Conservation (phyloP, 2,888 invertebrate genomes). For the Yponomeuta sedellus region DNA sequence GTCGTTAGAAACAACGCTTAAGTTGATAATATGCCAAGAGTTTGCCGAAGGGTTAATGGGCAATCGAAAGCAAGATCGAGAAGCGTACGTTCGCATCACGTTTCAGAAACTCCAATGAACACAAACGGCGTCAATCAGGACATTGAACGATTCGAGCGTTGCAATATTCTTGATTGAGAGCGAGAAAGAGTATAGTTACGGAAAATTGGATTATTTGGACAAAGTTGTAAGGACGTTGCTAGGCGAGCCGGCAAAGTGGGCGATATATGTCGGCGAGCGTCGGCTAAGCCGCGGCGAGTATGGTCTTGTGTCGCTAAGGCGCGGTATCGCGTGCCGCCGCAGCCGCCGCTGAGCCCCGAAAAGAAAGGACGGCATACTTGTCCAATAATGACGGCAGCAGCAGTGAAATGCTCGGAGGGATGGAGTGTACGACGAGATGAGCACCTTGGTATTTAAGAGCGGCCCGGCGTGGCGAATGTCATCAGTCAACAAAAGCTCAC, state of each 20-base stretch:
- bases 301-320: conserved; percentile 39
- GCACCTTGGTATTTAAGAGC: conserved; percentile 73
- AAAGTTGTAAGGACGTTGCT: not conserved
- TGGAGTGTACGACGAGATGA: conserved; percentile 73
- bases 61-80: too few relatives aligned
- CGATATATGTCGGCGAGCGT: not conserved
- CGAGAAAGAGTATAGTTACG: not conserved
- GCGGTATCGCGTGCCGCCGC: conserved; percentile 56
- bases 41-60: not conserved
- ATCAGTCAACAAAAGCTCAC: conserved; percentile 70
- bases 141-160: not conserved
- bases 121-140: conserved; percentile 2
- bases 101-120: not conserved
- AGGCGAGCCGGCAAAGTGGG: not conserved
- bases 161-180: conserved; percentile 8
- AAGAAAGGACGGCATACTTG: conserved; percentile 70
- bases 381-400: conserved; percentile 73
- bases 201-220: conserved; percentile 8
- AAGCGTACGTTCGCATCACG: too few relatives aligned
- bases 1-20: not conserved
- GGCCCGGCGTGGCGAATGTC: conserved; percentile 67
- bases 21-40: not conserved
- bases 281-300: conserved; percentile 4
- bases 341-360: conserved; percentile 52
- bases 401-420: conserved; percentile 74